Evolutionary conservation across 2,797 vertebrate genomes (phyloP), one percentile per base, ranked within the genome.

Genomic region (Cygnus olor): DNA sequence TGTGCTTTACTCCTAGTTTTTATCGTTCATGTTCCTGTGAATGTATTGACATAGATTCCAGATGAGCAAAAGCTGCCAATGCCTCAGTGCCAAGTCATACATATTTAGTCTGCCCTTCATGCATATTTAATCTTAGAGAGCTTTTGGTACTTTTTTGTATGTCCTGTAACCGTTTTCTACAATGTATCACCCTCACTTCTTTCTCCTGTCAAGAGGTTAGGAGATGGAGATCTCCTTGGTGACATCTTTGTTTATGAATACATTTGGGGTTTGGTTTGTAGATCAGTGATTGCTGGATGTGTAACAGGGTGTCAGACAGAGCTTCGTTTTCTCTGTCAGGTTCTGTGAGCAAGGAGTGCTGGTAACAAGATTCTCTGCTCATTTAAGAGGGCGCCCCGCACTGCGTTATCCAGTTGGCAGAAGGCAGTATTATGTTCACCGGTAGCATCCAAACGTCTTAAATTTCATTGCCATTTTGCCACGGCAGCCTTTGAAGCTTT

Each of bases 401-500:
- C 38, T 2, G 7, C 2, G 8, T 27, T 45, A 49, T 8, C 38
- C 18, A 15, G 4, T 66, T 25, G 13, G 49, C 49, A 51, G 80
- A 40, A 36, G 60, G 69, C 21, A 15, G 56, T 25, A 22, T 27
- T n/a, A 24, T 1, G 13, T 17, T 51, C 40, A 44, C 45, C 71
- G 36, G 74, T 9, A 36, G 21, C 61, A 65, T 5, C 36, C 7
- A 18, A 32, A 16, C 34, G 17, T 16, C 87, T 85, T 57, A 9
- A 30, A 83, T 92, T 14, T 54, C 89, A 14, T 2, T 17, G 27
- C 30, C 22, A 24, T 44, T 66, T 40, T 20, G 12, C 4, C 30
- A 6, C 0, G 13, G 58, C 8, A 19, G 30, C 8, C 0, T 16
- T 40, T 1, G 2, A 12, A 16, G 0, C 3, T 22, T 20, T 25